A percentile compares a stretch with the other conserved stretches of the same genome.
Evolutionary conservation across 2,113 vertebrate species (phyloP).

Genomic region (Jacana jacana): DNA sequence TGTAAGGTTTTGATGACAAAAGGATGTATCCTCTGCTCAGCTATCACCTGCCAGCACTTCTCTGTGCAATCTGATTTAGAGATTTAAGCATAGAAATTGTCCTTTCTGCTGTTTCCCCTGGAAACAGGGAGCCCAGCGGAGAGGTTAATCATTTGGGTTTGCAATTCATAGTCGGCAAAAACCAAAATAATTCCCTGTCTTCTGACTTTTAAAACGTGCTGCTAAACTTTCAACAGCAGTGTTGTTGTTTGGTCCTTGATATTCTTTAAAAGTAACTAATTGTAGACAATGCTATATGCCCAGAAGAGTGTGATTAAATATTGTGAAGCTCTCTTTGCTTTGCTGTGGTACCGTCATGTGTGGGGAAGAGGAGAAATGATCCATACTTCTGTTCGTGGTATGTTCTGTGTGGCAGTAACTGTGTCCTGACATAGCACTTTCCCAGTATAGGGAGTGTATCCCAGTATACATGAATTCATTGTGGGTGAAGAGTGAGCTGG

Average conservation of each 20-base stretch:
- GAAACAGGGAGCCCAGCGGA: conserved; percentile 65
- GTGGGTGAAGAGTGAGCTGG: background rate
- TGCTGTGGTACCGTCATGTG: background rate
- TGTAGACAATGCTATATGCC: background rate
- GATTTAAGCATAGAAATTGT: conserved; percentile 71
- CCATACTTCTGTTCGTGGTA: background rate
- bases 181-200: conserved; percentile 63
- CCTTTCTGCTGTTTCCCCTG: conserved; percentile 70
- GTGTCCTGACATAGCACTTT: background rate
- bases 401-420: background rate
- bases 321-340: background rate
- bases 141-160: conserved; percentile 79
- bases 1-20: conserved; percentile 79
- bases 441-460: background rate
- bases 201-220: conserved; percentile 47
- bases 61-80: conserved; percentile 70
- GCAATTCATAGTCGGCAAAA: conserved; percentile 62
- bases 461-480: background rate
- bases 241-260: background rate
- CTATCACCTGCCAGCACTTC: conserved; percentile 69
- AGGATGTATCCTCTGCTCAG: conserved; percentile 68
- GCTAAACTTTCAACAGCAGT: conserved; percentile 31
- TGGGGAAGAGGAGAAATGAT: background rate
- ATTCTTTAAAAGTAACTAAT: background rate
- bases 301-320: background rate